phyloP scores from a whole-genome alignment of 2,888 invertebrate species.

The Rhingia campestris region DNA sequence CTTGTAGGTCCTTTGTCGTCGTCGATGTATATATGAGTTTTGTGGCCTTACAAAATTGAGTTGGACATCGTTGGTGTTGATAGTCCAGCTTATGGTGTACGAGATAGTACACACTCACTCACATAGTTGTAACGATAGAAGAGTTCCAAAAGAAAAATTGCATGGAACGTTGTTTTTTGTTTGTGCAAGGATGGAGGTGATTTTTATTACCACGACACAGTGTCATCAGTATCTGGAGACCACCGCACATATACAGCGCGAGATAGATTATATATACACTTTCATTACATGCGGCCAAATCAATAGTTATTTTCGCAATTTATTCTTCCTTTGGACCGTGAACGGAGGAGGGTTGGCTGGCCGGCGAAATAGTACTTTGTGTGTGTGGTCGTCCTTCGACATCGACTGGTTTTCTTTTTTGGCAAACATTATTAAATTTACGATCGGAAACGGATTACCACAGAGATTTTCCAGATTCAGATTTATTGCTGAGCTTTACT shows the following conservation, averaged over 20 bases:
- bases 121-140: conserved; percentile 58
- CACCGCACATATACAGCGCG: conserved; percentile 15
- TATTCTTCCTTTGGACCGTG: conserved; percentile 43
- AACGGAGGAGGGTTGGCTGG: neutral
- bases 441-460: conserved; percentile 74
- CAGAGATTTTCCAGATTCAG: conserved; percentile 74
- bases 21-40: neutral
- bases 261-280: conserved; percentile 24
- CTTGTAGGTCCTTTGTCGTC: conserved; percentile 19
- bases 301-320: conserved; percentile 71
- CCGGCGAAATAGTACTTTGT: conserved; percentile 11
- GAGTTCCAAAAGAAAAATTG: conserved; percentile 65
- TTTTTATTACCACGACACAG: conserved; percentile 61
- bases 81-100: conserved; percentile 34
- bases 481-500: conserved; percentile 73
- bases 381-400: conserved; percentile 15
- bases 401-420: conserved; percentile 53
- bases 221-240: conserved; percentile 59
- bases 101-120: conserved; percentile 5
- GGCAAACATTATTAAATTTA: conserved; percentile 70
- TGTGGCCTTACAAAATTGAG: conserved; percentile 22
- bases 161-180: conserved; percentile 55
- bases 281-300: conserved; percentile 67
- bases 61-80: conserved; percentile 50
- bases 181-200: conserved; percentile 17